A percentile compares a stretch with the other conserved stretches of the same genome.
Evolutionary conservation across 2,888 invertebrate species (phyloP).

Genomic region (Xestia ashworthii): DNA sequence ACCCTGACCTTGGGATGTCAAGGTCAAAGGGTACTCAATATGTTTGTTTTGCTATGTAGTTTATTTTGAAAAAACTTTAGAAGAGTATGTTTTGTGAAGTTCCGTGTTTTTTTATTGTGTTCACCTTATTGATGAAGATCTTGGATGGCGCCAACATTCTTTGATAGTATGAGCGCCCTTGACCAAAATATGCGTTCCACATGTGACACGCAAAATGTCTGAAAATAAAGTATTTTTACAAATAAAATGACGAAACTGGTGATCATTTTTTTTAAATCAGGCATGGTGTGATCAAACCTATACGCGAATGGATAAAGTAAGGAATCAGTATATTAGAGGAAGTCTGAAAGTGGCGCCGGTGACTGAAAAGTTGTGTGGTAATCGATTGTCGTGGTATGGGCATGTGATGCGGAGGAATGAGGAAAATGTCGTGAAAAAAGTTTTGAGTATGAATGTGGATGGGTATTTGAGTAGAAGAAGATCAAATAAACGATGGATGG

Average conservation of each 20-base stretch:
- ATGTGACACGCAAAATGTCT: neutral
- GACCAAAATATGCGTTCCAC: neutral
- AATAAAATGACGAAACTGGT: neutral
- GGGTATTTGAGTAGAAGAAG: too few relatives aligned
- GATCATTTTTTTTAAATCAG: neutral
- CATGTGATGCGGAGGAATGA: too few relatives aligned
- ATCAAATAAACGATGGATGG: too few relatives aligned
- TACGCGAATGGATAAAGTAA: too few relatives aligned
- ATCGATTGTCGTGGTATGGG: too few relatives aligned
- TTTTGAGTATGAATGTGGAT: too few relatives aligned
- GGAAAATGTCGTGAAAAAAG: too few relatives aligned
- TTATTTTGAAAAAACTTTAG: neutral
- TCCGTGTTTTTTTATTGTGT: neutral
- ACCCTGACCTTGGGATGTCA: constrained; percentile 40
- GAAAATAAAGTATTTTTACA: neutral
- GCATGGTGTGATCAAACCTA: neutral
- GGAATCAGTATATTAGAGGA: too few relatives aligned
- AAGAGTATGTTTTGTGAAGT: neutral
- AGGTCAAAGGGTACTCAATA: neutral
- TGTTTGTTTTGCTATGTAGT: constrained; percentile 7
- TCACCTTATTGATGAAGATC: neutral
- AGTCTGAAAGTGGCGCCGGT: too few relatives aligned
- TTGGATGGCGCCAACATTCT: neutral
- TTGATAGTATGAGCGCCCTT: neutral
- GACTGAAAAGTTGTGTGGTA: too few relatives aligned